Evolutionary conservation across 2,113 vertebrate genomes (phyloP), one percentile per base, ranked within the genome.

Genomic region (Xenus cinereus): DNA sequence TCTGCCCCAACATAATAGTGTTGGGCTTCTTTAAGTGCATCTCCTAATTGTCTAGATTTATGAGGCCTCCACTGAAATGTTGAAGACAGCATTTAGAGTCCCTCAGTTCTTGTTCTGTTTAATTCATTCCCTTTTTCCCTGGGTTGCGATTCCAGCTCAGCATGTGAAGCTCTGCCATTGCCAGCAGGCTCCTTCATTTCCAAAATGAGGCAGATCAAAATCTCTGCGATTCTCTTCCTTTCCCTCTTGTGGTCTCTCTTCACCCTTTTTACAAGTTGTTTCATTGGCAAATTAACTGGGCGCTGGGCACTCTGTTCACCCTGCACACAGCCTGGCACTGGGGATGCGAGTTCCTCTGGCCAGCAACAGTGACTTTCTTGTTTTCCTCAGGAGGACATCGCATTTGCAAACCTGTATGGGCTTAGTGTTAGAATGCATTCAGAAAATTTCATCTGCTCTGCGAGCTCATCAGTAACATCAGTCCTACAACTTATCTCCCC

Each of bases 31-130:
- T 94, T 90, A 68, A 97, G 83, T 57, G 64, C 89, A 75, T 94
- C 89, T 94, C 80, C 66, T 97, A 97, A 95, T 97, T 96, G 90
- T 56, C 53, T 48, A 30, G 92, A 96, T 97, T 98, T 97, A 96
- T 79, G 96, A 97, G 93, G 87, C 89, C 94, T 91, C 93, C 41
- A 78, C 76, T 88, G 92, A 95, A 92, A 66, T 76, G 87, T 69
- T 73, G 95, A 95, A 97, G 96, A 95, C 97, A 97, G 94, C 90
- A 53, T 96, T 97, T 95, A 95, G 84, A 94, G 94, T 93, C 97
- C 94, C 96, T 93, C 92, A 32, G 89, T 93, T 96, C 95, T 95
- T 94, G 94, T 92, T 96, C 92, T 95, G 92, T 89, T 93, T 95
- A 97, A 97, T 96, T 94, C 92, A 73, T 95, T 92, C 96, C 94